Evolutionary conservation across 2,113 vertebrate genomes (phyloP), one percentile per base, ranked within the genome.

Genomic region (Trochalopteron elliotii): DNA sequence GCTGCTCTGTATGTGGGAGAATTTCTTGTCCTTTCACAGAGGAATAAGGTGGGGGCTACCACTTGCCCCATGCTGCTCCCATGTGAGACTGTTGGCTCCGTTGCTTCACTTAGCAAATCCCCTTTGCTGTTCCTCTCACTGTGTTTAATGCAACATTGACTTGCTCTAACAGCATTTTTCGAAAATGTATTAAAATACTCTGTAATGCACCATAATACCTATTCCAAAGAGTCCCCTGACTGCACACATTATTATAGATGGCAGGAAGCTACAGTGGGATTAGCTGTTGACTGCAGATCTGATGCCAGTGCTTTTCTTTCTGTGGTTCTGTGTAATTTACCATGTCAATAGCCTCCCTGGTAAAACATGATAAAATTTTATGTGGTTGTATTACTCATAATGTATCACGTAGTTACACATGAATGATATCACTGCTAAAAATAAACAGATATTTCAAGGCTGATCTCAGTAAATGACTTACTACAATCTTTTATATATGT

Each of bases 311-410:
- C 83, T 94, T 90, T 93, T 82, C 65, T 82, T 87, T 81, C 44
- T 35, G 83, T 80, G 31, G 72, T 93, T 96, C 88, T 1, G 0
- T 89, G 76, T 82, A 89, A 96, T 96, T 94, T 93, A 91, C 69
- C 49, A 7, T 84, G 86, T 92, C 89, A 76, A 57, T 96, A 82
- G 53, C 64, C 65, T 93, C 57, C 57, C 76, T 82, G 83, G 77
- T 93, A 89, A 92, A 94, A 87, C 68, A 87, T 50, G 69, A 78
- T 93, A 85, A 64, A 52, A 82, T 93, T 91, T 95, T 82, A 81
- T 78, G 25, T 61, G 59, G 69, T 52, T 39, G 3, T 83, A 69
- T 96, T 91, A 90, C 68, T 94, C 44, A 57, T 90, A 82, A 79
- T 65, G 72, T 57, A 28, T 45, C 33, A 22, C 97, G 22, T 83